phyloP scores from a whole-genome alignment of 2,888 invertebrate species.

The Parnassius mnemosyne region DNA sequence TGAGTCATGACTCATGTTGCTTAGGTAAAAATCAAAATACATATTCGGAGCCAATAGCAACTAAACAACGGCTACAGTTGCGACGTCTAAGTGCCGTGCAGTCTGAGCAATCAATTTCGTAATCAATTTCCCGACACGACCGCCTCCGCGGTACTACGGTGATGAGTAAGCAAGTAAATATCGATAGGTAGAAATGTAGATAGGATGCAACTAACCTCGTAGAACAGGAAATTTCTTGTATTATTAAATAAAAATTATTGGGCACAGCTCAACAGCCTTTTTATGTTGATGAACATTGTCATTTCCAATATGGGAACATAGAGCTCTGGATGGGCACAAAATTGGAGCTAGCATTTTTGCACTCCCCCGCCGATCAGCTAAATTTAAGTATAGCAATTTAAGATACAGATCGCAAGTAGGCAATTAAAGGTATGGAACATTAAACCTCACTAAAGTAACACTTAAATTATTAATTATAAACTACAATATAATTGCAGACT shows the following conservation, averaged over 20 bases:
- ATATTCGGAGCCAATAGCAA: neutral
- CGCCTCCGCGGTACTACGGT: neutral
- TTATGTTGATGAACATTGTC: too few species aligned
- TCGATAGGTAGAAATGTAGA: neutral
- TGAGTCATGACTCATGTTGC: neutral
- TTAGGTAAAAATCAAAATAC: neutral
- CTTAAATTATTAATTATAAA: too few species aligned
- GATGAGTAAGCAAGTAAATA: constrained; percentile 8
- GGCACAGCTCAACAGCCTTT: too few species aligned
- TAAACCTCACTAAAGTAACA: too few species aligned
- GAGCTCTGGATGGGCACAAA: too few species aligned
- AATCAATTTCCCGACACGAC: constrained; percentile 17
- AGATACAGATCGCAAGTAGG: too few species aligned
- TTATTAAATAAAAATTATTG: neutral
- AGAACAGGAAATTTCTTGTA: neutral
- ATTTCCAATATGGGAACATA: too few species aligned
- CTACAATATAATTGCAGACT: too few species aligned
- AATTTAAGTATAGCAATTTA: too few species aligned
- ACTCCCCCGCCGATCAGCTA: too few species aligned
- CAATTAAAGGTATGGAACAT: too few species aligned
- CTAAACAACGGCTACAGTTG: constrained; percentile 4
- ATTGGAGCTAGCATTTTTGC: too few species aligned
- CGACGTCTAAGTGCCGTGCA: constrained; percentile 9
- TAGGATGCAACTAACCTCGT: neutral
- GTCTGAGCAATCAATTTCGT: constrained; percentile 18